Conservation (phyloP, 2,888 invertebrate species). For the Caenorhabditis sinica region DNA sequence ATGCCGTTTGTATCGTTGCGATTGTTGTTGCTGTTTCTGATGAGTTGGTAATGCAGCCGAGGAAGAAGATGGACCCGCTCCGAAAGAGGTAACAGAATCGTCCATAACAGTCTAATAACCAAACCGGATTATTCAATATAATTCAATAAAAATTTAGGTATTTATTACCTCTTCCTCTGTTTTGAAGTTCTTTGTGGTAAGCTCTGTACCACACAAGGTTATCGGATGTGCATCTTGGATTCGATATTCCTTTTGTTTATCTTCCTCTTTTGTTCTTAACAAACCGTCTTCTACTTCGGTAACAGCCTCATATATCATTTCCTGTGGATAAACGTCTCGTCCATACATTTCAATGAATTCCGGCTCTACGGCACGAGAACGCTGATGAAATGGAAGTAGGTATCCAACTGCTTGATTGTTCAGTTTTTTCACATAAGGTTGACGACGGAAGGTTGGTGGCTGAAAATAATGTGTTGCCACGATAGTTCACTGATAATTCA, state of each 20-base stretch:
- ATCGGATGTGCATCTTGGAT: constrained; percentile 49
- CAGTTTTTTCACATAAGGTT: constrained; percentile 72
- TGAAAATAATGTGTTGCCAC: not conserved
- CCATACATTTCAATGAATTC: constrained; percentile 68
- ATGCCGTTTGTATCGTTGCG: constrained; percentile 36
- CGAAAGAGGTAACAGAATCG: not conserved
- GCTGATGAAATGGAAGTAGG: constrained; percentile 70
- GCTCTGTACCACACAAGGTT: constrained; percentile 27
- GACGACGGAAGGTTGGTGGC: constrained; percentile 68
- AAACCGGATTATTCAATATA: not conserved
- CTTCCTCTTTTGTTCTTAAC: constrained; percentile 35
- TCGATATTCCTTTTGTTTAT: constrained; percentile 27
- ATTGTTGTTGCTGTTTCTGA: not conserved
- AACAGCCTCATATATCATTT: constrained; percentile 44
- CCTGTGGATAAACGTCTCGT: constrained; percentile 13
- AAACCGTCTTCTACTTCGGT: constrained; percentile 50
- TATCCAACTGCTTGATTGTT: constrained; percentile 64
- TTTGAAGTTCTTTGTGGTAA: constrained; percentile 55
- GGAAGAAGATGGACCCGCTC: constrained; percentile 34
- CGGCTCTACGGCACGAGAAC: constrained; percentile 58
- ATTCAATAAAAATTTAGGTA: not conserved
- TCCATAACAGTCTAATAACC: not conserved
- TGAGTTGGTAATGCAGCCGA: constrained; percentile 7
- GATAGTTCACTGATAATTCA: not conserved
- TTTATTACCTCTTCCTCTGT: constrained; percentile 48